Conservation (phyloP, 2,888 invertebrate genomes). For the Mesorhabditis belari region DNA sequence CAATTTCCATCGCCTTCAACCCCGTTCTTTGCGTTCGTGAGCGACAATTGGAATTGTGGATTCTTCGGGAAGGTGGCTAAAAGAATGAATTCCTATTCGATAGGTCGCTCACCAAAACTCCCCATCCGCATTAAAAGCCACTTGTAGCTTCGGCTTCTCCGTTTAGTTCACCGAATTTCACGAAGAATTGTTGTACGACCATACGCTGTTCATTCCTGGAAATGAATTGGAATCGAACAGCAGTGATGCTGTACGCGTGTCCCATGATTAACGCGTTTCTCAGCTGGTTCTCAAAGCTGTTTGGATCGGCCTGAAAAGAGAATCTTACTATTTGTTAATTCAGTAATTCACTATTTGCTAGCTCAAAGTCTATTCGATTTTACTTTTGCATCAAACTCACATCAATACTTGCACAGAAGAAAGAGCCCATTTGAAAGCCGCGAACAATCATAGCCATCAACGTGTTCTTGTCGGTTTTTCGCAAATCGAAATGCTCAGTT, state of each 20-base stretch:
- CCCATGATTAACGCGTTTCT: constrained; percentile 76
- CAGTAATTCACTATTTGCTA: neutral
- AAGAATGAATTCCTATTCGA: neutral
- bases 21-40: too few relatives aligned
- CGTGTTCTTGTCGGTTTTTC: constrained; percentile 12
- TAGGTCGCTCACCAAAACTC: constrained; percentile 73
- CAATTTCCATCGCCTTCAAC: too few relatives aligned
- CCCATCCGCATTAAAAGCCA: constrained; percentile 83
- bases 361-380: neutral
- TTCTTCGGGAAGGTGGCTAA: too few relatives aligned
- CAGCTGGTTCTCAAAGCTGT: constrained; percentile 12
- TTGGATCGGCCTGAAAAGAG: constrained; percentile 14
- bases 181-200: constrained; percentile 70
- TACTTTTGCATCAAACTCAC: constrained; percentile 47
- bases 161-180: constrained; percentile 80
- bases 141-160: constrained; percentile 75
- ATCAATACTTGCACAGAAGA: constrained; percentile 91
- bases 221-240: constrained; percentile 45
- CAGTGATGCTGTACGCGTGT: constrained; percentile 86
- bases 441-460: constrained; percentile 75
- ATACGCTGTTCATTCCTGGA: constrained; percentile 86
- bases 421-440: constrained; percentile 78
- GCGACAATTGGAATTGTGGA: too few relatives aligned
- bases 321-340: too few relatives aligned
- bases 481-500: constrained; percentile 63